phyloP scores from a whole-genome alignment of 2,113 vertebrate genomes.

The Coptodon bakossiorum region DNA sequence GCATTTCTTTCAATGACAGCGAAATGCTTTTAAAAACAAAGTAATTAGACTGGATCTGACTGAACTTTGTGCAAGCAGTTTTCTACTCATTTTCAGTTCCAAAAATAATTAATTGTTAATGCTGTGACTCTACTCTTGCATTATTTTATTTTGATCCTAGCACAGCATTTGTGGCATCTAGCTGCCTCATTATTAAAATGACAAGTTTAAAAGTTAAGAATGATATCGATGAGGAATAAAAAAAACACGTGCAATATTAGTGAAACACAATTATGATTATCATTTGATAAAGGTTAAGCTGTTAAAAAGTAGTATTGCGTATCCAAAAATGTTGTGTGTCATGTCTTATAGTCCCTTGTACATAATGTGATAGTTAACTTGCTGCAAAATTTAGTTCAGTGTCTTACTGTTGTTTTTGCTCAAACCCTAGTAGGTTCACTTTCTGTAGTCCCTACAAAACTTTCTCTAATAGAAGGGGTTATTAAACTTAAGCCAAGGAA shows the following conservation, averaged over 20 bases:
- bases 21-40: background rate
- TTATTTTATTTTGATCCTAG: background rate
- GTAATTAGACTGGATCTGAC: background rate
- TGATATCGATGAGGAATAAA: background rate
- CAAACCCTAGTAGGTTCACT: background rate
- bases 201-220: background rate
- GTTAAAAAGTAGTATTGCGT: background rate
- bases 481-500: background rate
- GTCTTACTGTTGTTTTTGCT: background rate
- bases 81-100: background rate
- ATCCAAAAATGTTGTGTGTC: background rate
- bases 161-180: background rate
- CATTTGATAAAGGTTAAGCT: background rate
- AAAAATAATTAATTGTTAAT: background rate
- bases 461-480: background rate
- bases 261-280: background rate
- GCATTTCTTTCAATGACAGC: background rate
- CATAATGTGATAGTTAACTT: background rate
- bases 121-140: background rate
- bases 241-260: background rate
- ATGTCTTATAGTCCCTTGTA: background rate
- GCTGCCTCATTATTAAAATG: background rate
- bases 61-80: background rate
- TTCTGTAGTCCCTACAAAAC: background rate
- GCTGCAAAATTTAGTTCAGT: background rate